These are phyloP conservation scores for Nasonia vitripennis DNA, from an alignment of 1,140 invertebrate genomes.

Conservation along the genomic window DNA sequence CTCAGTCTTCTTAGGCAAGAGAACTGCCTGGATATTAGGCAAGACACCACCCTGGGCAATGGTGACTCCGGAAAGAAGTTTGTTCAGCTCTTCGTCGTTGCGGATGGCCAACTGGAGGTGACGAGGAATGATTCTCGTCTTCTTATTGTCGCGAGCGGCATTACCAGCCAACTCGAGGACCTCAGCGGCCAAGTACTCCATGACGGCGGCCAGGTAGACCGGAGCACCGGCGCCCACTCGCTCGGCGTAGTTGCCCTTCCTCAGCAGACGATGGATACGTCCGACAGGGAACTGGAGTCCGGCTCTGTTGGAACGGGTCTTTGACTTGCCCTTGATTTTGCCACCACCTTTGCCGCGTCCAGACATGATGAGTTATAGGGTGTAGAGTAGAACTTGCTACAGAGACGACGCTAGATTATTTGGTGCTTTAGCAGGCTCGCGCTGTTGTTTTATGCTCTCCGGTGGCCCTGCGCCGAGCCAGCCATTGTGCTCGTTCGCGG, in stretches of 20 bases:
- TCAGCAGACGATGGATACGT: constrained; percentile 81
- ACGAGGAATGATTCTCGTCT: constrained; percentile 85
- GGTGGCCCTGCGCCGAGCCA: no score
- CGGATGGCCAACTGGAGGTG: constrained; percentile 89
- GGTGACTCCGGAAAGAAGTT: constrained; percentile 81
- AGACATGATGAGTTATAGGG: constrained; percentile 69
- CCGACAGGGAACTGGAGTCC: constrained; percentile 85
- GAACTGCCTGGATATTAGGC: constrained; percentile 80
- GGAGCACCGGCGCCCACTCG: constrained; percentile 82
- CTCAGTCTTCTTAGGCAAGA: constrained; percentile 68
- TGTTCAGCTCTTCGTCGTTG: constrained; percentile 70
- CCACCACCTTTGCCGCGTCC: constrained; percentile 79
- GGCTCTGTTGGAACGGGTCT: constrained; percentile 79
- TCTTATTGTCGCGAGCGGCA: constrained; percentile 81
- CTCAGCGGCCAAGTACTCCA: constrained; percentile 82
- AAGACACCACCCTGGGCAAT: constrained; percentile 82
- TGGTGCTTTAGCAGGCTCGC: no score
- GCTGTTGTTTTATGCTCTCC: no score
- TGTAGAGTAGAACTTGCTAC: background rate
- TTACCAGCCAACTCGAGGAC: constrained; percentile 87
- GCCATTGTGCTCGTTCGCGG: no score
- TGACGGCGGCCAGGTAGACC: constrained; percentile 82
- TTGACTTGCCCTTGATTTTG: constrained; percentile 80
- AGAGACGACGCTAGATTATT: background rate
- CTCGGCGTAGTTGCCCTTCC: constrained; percentile 85